A percentile compares a stretch with the other conserved stretches of the same genome.
Evolutionary conservation across 2,113 vertebrate genomes (phyloP).

Genomic region (Uropsilus gracilis): DNA sequence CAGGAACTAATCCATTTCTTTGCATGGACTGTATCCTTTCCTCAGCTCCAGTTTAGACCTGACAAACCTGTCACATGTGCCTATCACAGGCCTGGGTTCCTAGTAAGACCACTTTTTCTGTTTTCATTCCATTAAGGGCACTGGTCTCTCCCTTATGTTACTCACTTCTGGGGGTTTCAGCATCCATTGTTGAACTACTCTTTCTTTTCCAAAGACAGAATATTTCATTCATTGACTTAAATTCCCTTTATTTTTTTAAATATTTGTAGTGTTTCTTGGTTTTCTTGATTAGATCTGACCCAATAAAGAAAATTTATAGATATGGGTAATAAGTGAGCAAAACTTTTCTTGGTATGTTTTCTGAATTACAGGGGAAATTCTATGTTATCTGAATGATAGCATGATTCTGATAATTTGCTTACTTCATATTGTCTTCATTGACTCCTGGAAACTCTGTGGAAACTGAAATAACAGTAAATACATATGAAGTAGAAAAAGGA

Average conservation of each 20-base stretch:
- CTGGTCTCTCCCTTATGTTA: neutral
- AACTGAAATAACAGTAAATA: slow-evolving; percentile 8
- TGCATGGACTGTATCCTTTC: neutral
- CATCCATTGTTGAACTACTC: neutral
- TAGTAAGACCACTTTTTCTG: neutral
- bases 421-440: neutral
- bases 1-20: neutral
- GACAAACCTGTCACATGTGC: neutral
- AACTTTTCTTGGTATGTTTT: neutral
- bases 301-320: neutral
- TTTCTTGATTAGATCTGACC: neutral
- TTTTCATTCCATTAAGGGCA: neutral
- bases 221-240: neutral
- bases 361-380: neutral
- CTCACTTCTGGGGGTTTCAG: neutral
- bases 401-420: neutral
- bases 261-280: neutral
- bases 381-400: neutral
- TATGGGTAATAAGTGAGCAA: neutral
- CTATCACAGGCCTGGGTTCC: neutral
- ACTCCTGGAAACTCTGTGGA: neutral
- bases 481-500: neutral
- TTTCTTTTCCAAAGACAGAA: neutral
- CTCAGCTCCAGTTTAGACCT: no score
- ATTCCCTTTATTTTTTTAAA: neutral